Percentiles rank a stretch among this genome's conserved stretches.
Conservation (phyloP, 1,140 invertebrate species). For the Formica selysi region DNA sequence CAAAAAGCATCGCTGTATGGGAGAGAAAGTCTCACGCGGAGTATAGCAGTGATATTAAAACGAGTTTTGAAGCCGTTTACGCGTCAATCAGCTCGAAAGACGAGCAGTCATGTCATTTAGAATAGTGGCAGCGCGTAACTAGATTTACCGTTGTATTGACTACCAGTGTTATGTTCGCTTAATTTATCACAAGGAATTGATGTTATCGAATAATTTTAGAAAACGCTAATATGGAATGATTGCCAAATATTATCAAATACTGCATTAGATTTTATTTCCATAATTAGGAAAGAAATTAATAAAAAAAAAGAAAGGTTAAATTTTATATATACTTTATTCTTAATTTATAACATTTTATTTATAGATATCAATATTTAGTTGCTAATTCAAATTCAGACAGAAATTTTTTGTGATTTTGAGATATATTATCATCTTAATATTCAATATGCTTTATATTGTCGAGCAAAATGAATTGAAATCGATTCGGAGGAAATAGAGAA, state of each 20-base stretch:
- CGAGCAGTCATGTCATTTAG: slow-evolving; percentile 11
- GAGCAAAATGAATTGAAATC: slow-evolving; percentile 3
- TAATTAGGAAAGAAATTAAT: background rate
- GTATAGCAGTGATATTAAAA: slow-evolving; percentile 35
- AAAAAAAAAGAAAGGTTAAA: background rate
- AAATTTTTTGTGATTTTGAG: background rate
- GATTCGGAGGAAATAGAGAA: background rate
- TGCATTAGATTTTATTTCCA: background rate
- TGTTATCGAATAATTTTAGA: background rate
- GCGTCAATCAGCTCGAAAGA: slow-evolving; percentile 17
- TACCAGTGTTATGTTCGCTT: slow-evolving; percentile 1
- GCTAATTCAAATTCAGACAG: background rate
- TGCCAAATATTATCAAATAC: background rate
- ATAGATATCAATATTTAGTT: background rate
- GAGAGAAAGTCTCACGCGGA: background rate
- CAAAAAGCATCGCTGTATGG: slow-evolving; percentile 33
- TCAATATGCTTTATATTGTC: background rate
- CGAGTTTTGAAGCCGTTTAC: slow-evolving; percentile 18
- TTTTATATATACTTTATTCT: background rate
- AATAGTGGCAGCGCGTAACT: slow-evolving; percentile 5
- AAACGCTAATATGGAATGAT: background rate
- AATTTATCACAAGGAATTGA: background rate
- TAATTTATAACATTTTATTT: background rate
- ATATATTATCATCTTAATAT: background rate
- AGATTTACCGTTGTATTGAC: slow-evolving; percentile 35